Percentiles rank a stretch among this genome's conserved stretches.
These are phyloP conservation scores for Prosopocoilus inquinatus DNA, from an alignment of 2,888 invertebrate genomes.

Conservation along the genomic window DNA sequence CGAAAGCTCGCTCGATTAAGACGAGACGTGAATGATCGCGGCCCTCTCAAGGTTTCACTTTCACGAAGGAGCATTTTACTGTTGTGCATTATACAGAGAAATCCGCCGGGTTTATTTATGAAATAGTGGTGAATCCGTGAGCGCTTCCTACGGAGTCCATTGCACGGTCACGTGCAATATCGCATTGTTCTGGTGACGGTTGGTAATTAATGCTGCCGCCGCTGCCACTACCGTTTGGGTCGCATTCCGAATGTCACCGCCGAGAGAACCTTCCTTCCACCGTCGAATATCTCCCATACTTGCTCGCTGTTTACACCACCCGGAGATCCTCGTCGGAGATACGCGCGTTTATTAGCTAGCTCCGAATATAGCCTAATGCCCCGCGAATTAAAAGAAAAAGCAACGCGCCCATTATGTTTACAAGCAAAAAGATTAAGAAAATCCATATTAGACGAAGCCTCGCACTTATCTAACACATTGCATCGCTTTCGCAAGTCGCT, in stretches of 20 bases:
- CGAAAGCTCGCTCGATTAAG: too few relatives aligned
- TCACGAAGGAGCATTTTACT: too few relatives aligned
- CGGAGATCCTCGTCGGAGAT: too few relatives aligned
- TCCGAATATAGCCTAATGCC: too few relatives aligned
- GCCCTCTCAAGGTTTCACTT: not conserved
- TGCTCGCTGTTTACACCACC: not conserved
- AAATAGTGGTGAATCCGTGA: not conserved
- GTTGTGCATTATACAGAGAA: not conserved
- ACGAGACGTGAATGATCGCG: too few relatives aligned
- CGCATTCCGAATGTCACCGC: slow-evolving; percentile 8
- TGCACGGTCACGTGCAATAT: slow-evolving; percentile 33
- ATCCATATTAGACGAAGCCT: too few relatives aligned
- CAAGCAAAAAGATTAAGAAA: too few relatives aligned
- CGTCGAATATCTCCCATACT: not conserved
- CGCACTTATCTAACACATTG: too few relatives aligned
- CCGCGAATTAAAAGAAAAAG: too few relatives aligned
- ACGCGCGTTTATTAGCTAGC: too few relatives aligned
- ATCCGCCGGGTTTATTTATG: not conserved
- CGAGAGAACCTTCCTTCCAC: not conserved
- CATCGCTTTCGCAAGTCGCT: too few relatives aligned
- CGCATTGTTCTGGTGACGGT: slow-evolving; percentile 29
- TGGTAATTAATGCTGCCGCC: slow-evolving; percentile 28
- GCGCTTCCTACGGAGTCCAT: slow-evolving; percentile 23
- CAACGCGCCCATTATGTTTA: not conserved
- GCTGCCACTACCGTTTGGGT: slow-evolving; percentile 11